Evolutionary conservation across 2,888 invertebrate species (phyloP).

Genomic region (Rotaria magnacalcarata): DNA sequence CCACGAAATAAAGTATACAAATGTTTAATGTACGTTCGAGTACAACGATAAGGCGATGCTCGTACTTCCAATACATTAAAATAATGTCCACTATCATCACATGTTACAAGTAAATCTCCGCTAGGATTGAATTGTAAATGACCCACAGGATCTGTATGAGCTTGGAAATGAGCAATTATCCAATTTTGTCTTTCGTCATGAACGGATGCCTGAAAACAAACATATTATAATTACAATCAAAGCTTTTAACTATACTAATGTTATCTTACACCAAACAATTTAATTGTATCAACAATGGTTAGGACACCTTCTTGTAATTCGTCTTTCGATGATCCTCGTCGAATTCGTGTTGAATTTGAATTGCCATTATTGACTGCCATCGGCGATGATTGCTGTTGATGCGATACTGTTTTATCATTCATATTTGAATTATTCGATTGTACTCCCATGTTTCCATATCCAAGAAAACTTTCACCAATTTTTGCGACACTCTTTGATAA

Average conservation of each 20-base stretch:
- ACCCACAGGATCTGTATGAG: slow-evolving; percentile 71
- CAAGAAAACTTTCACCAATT: slow-evolving; percentile 42
- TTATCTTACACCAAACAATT: not conserved
- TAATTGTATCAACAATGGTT: slow-evolving; percentile 41
- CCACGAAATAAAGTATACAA: slow-evolving; percentile 87
- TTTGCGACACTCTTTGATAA: slow-evolving; percentile 42
- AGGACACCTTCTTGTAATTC: slow-evolving; percentile 38
- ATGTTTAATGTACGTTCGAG: slow-evolving; percentile 74
- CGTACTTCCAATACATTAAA: slow-evolving; percentile 91
- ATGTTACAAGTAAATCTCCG: slow-evolving; percentile 80
- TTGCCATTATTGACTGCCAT: not conserved
- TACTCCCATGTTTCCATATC: not conserved
- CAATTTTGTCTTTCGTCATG: slow-evolving; percentile 45
- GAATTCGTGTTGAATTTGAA: not conserved
- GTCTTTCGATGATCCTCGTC: slow-evolving; percentile 33
- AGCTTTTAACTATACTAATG: no score
- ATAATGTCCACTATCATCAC: slow-evolving; percentile 84
- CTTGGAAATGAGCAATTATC: slow-evolving; percentile 45
- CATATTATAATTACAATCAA: no score
- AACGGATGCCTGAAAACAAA: not conserved
- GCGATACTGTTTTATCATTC: not conserved
- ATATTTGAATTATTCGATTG: not conserved
- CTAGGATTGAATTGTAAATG: slow-evolving; percentile 83
- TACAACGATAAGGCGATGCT: slow-evolving; percentile 81
- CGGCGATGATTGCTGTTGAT: not conserved